These are phyloP conservation scores for Acanthopagrus latus DNA, from an alignment of 2,797 vertebrate species.

Conservation along the genomic window DNA sequence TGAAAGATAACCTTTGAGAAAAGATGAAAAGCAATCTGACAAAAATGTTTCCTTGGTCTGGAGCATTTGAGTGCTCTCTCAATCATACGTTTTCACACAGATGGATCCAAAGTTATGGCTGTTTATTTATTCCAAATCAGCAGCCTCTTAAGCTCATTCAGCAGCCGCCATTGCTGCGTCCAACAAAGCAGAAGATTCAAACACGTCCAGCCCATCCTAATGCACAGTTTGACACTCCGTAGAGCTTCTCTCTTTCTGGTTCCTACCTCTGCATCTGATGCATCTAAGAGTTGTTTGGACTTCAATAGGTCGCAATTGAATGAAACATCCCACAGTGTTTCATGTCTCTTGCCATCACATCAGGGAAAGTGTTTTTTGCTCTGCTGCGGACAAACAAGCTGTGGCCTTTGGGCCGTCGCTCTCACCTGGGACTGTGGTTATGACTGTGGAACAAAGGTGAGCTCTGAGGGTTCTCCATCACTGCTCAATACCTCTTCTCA, in stretches of 20 bases:
- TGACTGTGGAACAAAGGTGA: conserved; percentile 53
- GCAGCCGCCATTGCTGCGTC: conserved; percentile 12
- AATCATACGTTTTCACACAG: conserved; percentile 15
- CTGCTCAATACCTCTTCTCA: conserved; percentile 29
- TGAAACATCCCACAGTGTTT: conserved; percentile 64
- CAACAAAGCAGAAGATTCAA: conserved; percentile 47
- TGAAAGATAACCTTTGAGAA: conserved; percentile 73
- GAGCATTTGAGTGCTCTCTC: conserved; percentile 13
- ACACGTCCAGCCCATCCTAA: conserved; percentile 39
- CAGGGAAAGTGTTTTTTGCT: conserved; percentile 68
- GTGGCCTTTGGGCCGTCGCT: conserved; percentile 58
- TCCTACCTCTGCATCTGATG: conserved; percentile 55
- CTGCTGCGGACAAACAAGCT: conserved; percentile 45
- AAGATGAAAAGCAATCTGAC: conserved; percentile 42
- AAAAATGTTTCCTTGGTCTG: conserved; percentile 28
- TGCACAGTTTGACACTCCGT: conserved; percentile 42
- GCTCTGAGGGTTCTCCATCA: conserved; percentile 39
- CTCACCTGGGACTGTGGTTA: conserved; percentile 42
- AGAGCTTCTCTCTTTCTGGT: conserved; percentile 26
- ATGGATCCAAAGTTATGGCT: conserved; percentile 20
- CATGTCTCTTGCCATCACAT: conserved; percentile 65
- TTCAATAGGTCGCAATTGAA: conserved; percentile 66
- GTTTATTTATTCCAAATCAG: conserved; percentile 36
- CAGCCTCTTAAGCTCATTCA: conserved; percentile 31
- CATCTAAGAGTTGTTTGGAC: conserved; percentile 62